A percentile compares a stretch with the other conserved stretches of the same genome.
Evolutionary conservation across 1,140 invertebrate genomes (phyloP).

Genomic region (Drosophila subobscura): DNA sequence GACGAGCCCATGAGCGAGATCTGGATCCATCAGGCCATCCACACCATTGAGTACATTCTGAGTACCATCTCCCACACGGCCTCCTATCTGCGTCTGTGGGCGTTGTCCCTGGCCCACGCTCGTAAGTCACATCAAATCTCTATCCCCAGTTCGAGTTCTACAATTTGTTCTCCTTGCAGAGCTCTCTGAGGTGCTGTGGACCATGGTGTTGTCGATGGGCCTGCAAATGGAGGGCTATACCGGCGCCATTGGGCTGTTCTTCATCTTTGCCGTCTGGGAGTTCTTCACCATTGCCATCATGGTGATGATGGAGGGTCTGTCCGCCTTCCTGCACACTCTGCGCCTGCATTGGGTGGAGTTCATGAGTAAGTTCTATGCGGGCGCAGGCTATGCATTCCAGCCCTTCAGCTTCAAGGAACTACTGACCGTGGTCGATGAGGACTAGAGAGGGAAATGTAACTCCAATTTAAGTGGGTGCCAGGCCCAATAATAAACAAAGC

Average conservation of each 20-base stretch:
- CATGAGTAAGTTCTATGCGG: constrained; percentile 98
- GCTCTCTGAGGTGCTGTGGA: constrained; percentile 96
- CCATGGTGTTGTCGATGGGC: constrained; percentile 88
- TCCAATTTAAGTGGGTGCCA: not conserved
- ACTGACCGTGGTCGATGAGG: constrained; percentile 85
- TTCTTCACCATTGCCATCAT: constrained; percentile 95
- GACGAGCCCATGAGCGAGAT: constrained; percentile 91
- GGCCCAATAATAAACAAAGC: constrained; percentile 15
- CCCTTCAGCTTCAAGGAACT: constrained; percentile 97
- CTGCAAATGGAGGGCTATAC: constrained; percentile 55
- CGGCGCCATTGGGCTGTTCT: constrained; percentile 86
- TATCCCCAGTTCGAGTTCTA: not conserved
- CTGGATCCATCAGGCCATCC: constrained; percentile 96
- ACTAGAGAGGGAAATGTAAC: constrained; percentile 25
- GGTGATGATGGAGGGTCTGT: constrained; percentile 98
- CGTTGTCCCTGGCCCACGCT: constrained; percentile 96
- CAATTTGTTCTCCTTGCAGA: constrained; percentile 85
- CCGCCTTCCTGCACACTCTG: constrained; percentile 98
- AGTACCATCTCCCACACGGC: constrained; percentile 98
- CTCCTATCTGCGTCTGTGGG: constrained; percentile 98
- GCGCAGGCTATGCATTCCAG: constrained; percentile 93
- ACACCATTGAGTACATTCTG: constrained; percentile 98
- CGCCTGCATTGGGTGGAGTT: constrained; percentile 99
- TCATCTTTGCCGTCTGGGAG: constrained; percentile 93
- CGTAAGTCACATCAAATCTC: constrained; percentile 86